phyloP scores from a whole-genome alignment of 2,888 invertebrate species.

The Dorcus hopei region DNA sequence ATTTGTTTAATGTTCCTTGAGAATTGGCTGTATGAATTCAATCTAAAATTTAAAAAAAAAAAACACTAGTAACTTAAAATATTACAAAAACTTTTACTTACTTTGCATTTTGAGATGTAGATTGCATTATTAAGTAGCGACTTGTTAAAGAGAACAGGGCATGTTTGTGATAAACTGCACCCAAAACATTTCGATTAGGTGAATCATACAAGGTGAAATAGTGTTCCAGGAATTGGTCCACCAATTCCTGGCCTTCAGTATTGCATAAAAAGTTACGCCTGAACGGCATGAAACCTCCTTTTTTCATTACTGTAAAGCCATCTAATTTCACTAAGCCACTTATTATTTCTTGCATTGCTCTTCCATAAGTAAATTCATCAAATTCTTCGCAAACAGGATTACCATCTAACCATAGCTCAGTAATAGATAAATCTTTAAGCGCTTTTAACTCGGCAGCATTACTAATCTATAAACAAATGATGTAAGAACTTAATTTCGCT shows the following conservation, averaged over 20 bases:
- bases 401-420: conserved; percentile 59
- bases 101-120: conserved; percentile 38
- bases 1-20: conserved; percentile 52
- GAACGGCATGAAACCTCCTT: conserved; percentile 38
- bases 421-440: conserved; percentile 23
- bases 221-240: conserved; percentile 63
- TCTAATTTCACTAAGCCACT: conserved; percentile 51
- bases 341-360: conserved; percentile 54
- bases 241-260: conserved; percentile 49
- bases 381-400: conserved; percentile 70
- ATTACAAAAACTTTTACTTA: conserved; percentile 23
- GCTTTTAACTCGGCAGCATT: conserved; percentile 3
- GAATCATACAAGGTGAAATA: conserved; percentile 66
- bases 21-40: conserved; percentile 43
- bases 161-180: conserved; percentile 60
- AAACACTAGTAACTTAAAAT: not conserved
- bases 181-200: conserved; percentile 52
- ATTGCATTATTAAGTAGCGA: conserved; percentile 34
- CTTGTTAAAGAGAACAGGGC: conserved; percentile 62
- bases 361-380: conserved; percentile 59
- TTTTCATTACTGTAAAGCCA: conserved; percentile 3
- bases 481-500: not conserved
- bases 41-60: conserved; percentile 30
- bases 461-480: conserved; percentile 11
- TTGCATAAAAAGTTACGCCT: conserved; percentile 55